Base-by-base conservation (phyloP, 2,113 vertebrate genomes). In the Rallus limicola region DNA sequence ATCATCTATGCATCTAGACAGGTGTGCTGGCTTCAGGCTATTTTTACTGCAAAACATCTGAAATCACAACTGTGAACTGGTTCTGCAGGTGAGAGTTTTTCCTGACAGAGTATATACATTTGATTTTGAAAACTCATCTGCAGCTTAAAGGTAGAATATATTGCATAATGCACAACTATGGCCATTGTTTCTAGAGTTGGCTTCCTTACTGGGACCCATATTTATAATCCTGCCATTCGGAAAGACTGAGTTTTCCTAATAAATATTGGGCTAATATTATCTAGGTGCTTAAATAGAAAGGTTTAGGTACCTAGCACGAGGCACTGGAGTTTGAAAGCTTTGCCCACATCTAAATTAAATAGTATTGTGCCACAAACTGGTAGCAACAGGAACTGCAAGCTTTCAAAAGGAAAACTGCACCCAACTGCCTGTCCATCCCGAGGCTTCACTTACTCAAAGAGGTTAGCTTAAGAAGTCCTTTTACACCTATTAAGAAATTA, bases 11-110 rank as follows among this genome's bases (percentile, higher is more conserved):
- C 38, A 72, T 80, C n/a, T 67, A 86, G 84, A 95, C 95, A 95
- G 92, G 88, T 96, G 93, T 80, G 46, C 19, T 92, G 58, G 81
- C 92, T 92, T 89, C 83, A 84, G 96, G 88, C 74, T 91, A 82
- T 88, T 97, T 96, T 94, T 85, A 55, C n/a, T 52, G 40, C 74
- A 71, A 58, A 93, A 79, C 93, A 95, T 93, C 88, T 96, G 95
- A 96, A 94, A 94, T 88, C 71, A 92, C 77, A 85, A 94, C 90
- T 93, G 93, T 50, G 88, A 88, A 76, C 34, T 0, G 5, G 11
- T 93, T 92, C 68, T 82, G 77, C 53, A 96, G 82, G 65, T 96
- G 90, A 86, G 53, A 92, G 84, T 92, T 82, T 82, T 95, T 85
- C 63, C 78, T 79, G 78, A 42, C 26, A 67, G 29, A 81, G 13